Conservation (phyloP, 1,140 invertebrate species). For the Ephestia elutella region DNA sequence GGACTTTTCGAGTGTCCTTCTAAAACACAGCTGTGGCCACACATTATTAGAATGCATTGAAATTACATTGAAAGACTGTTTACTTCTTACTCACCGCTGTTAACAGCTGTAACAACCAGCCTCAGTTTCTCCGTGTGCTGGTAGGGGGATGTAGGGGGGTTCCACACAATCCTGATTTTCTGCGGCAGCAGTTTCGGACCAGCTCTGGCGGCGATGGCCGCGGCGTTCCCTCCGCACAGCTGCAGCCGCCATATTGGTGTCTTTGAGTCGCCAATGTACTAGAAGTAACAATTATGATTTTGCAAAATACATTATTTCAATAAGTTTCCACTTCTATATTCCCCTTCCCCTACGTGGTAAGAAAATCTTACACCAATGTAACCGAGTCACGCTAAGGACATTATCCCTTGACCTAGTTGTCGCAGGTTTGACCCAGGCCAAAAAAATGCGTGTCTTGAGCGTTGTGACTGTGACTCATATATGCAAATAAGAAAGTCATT, state of each 20-base stretch:
- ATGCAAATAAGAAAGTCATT: not conserved
- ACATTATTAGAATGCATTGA: too few species aligned
- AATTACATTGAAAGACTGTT: not conserved
- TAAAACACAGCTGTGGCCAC: too few species aligned
- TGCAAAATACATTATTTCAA: too few species aligned
- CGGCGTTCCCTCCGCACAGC: constrained; percentile 58
- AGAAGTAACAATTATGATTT: constrained; percentile 16
- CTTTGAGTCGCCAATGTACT: constrained; percentile 56
- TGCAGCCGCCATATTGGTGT: constrained; percentile 53
- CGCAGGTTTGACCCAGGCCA: not conserved
- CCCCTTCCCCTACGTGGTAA: not conserved
- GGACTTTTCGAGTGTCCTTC: too few species aligned
- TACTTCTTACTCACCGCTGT: constrained; percentile 50
- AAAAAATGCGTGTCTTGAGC: not conserved
- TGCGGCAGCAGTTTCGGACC: constrained; percentile 57
- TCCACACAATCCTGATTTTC: constrained; percentile 61
- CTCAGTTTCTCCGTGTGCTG: constrained; percentile 63
- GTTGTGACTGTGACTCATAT: not conserved
- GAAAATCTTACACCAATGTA: not conserved
- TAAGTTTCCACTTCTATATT: too few species aligned
- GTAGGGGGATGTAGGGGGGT: constrained; percentile 56
- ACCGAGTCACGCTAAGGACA: not conserved
- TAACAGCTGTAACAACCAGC: constrained; percentile 61
- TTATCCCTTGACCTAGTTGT: not conserved
- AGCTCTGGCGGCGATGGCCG: constrained; percentile 46